phyloP scores from a whole-genome alignment of 2,113 vertebrate species.

The Macquaria ambigua region DNA sequence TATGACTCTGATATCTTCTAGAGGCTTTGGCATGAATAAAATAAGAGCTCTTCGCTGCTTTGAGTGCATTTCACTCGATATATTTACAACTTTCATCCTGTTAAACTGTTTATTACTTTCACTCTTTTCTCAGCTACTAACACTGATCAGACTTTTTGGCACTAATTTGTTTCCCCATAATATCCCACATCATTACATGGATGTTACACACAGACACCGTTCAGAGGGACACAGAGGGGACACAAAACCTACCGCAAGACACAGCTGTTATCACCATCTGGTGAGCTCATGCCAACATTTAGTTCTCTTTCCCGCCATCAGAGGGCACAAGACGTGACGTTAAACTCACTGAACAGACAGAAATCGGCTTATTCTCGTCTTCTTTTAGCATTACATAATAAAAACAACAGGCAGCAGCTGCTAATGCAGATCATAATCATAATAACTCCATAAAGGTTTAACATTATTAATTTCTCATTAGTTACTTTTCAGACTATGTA shows the following conservation, averaged over 20 bases:
- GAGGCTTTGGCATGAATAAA: slow-evolving; percentile 14
- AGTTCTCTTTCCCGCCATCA: slow-evolving; percentile 29
- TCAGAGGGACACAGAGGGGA: slow-evolving; percentile 23
- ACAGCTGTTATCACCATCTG: not conserved
- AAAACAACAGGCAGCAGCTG: slow-evolving; percentile 4
- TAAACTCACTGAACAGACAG: not conserved
- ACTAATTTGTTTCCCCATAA: slow-evolving; percentile 9
- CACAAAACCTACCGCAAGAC: not conserved
- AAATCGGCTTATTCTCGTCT: not conserved
- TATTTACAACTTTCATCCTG: slow-evolving; percentile 53
- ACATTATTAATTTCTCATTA: not conserved
- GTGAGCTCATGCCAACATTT: not conserved
- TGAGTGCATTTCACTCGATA: slow-evolving; percentile 35
- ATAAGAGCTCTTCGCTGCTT: slow-evolving; percentile 33
- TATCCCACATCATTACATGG: slow-evolving; percentile 27
- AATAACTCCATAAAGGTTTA: not conserved
- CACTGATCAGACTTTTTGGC: slow-evolving; percentile 53
- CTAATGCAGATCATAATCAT: slow-evolving; percentile 1
- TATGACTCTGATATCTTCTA: slow-evolving; percentile 29
- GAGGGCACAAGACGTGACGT: not conserved
- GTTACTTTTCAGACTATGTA: not conserved
- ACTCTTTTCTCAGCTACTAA: slow-evolving; percentile 9
- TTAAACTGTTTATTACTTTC: slow-evolving; percentile 57
- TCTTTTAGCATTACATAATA: not conserved
- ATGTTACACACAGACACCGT: slow-evolving; percentile 41